Evolutionary conservation across 2,113 vertebrate species (phyloP).

Genomic region (Argyrosomus japonicus): DNA sequence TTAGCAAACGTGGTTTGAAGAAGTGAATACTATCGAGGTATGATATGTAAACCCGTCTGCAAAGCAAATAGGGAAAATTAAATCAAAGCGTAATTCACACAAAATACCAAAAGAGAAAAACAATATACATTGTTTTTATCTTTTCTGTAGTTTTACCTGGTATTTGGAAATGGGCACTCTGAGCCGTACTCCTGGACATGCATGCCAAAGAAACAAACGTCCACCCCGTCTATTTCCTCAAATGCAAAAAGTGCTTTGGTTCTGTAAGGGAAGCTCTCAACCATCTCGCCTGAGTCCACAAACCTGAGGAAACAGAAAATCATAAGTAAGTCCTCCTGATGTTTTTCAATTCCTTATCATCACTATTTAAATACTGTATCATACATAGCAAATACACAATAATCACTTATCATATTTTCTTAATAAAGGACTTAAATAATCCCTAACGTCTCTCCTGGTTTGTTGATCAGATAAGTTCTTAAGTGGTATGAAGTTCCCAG

Average conservation of each 20-base stretch:
- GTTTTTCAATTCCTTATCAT: neutral
- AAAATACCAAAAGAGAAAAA: slow-evolving; percentile 1
- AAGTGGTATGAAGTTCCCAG: neutral
- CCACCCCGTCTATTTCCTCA: slow-evolving; percentile 97
- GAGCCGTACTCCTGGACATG: slow-evolving; percentile 98
- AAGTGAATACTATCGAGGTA: slow-evolving; percentile 99
- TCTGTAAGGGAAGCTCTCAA: slow-evolving; percentile 96
- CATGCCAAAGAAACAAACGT: slow-evolving; percentile 99
- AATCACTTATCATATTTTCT: neutral
- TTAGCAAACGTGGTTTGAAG: slow-evolving; percentile 94
- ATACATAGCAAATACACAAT: neutral
- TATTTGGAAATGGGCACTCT: slow-evolving; percentile 95
- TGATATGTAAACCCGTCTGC: slow-evolving; percentile 97
- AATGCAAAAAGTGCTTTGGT: slow-evolving; percentile 99
- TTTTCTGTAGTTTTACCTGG: slow-evolving; percentile 86
- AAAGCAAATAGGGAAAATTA: slow-evolving; percentile 11
- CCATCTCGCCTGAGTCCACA: slow-evolving; percentile 97
- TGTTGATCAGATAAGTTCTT: neutral
- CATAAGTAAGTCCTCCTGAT: neutral
- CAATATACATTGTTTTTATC: fast-evolving
- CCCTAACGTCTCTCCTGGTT: neutral
- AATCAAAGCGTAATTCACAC: neutral
- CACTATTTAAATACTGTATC: neutral
- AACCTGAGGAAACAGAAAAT: slow-evolving; percentile 84
- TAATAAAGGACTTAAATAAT: neutral